Evolutionary conservation across 2,113 vertebrate genomes (phyloP).

Genomic region (Todiramphus saurophagus): DNA sequence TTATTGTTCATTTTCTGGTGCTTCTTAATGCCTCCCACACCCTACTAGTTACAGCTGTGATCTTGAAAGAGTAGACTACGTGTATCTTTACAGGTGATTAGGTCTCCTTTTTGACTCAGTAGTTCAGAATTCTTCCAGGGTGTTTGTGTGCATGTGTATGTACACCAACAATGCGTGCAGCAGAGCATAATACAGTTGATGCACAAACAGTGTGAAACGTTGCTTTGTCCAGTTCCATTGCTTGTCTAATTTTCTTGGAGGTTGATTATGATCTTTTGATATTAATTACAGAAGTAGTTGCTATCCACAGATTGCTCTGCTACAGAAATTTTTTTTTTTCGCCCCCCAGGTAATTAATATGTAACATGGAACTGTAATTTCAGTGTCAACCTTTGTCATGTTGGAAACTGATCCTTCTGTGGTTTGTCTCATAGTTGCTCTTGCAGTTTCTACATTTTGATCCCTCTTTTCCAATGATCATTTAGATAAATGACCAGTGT

Average conservation of each 20-base stretch:
- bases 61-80: not conserved
- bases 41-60: not conserved
- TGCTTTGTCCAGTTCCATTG: not conserved
- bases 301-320: not conserved
- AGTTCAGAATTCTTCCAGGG: not conserved
- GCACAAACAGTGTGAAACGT: not conserved
- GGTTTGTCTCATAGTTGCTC: not conserved
- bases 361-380: not conserved
- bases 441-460: not conserved
- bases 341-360: not conserved
- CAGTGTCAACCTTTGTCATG: not conserved
- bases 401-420: not conserved
- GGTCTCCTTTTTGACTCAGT: not conserved
- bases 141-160: not conserved
- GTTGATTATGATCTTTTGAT: not conserved
- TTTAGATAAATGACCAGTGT: not conserved
- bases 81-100: not conserved
- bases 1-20: not conserved
- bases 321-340: not conserved
- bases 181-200: not conserved
- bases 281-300: not conserved
- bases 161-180: not conserved
- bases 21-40: not conserved
- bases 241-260: not conserved
- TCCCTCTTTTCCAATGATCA: not conserved